Percentiles rank a stretch among this genome's conserved stretches.
Evolutionary conservation across 1,140 invertebrate genomes (phyloP).

Genomic region (Lasaia peninsularis): DNA sequence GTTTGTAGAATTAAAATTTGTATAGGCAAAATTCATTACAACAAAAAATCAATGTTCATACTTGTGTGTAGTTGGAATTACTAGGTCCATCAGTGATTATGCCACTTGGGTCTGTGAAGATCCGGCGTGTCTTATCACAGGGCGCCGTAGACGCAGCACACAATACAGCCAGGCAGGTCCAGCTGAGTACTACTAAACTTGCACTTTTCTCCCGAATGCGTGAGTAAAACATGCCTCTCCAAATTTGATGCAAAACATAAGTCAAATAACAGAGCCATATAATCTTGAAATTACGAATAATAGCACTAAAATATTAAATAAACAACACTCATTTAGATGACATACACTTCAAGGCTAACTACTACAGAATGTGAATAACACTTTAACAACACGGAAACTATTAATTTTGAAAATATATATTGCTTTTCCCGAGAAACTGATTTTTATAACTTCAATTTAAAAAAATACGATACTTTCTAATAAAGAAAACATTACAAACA

Average conservation of each 20-base stretch:
- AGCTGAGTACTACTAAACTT: slow-evolving; percentile 67
- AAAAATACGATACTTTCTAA: slow-evolving; percentile 62
- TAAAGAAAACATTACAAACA: slow-evolving; percentile 64
- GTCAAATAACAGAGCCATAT: slow-evolving; percentile 75
- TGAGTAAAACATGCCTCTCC: slow-evolving; percentile 75
- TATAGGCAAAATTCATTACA: too few relatives aligned
- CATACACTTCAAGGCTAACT: slow-evolving; percentile 76
- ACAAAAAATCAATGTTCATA: slow-evolving; percentile 24
- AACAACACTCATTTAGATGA: slow-evolving; percentile 74
- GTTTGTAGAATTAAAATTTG: too few relatives aligned
- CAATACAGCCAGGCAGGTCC: slow-evolving; percentile 66
- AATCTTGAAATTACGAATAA: slow-evolving; percentile 68
- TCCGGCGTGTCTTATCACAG: slow-evolving; percentile 88
- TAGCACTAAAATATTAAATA: slow-evolving; percentile 75
- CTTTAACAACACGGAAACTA: slow-evolving; percentile 40
- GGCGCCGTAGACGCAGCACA: slow-evolving; percentile 77
- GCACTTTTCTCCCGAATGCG: slow-evolving; percentile 69
- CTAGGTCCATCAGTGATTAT: slow-evolving; percentile 93
- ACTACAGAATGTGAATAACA: slow-evolving; percentile 54
- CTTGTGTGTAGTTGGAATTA: slow-evolving; percentile 90
- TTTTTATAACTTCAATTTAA: slow-evolving; percentile 39
- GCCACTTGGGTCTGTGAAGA: slow-evolving; percentile 89
- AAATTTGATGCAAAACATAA: slow-evolving; percentile 65
- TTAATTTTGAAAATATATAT: slow-evolving; percentile 34
- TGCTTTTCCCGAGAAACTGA: slow-evolving; percentile 32